Base-by-base conservation (phyloP, 1,140 invertebrate species). In the Magallana ariakensis region DNA sequence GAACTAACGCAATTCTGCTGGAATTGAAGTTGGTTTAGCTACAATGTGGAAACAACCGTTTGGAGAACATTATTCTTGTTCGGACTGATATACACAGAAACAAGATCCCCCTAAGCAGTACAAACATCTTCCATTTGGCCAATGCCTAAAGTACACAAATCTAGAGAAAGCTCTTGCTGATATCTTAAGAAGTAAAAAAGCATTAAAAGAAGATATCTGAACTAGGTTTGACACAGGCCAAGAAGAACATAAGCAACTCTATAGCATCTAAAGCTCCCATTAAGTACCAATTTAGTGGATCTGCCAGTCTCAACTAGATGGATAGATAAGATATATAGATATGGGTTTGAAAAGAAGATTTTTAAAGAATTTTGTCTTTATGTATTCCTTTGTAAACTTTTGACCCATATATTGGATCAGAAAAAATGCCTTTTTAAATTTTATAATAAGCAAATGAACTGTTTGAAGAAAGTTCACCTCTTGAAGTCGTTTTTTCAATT, bases 231-330 rank as follows among this genome's bases (percentile, higher is more conserved):
- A 82, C 86, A 22, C n/a, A 87, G 11, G 26, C 54, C 53, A 84
- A 87, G 75, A 62, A 87, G 22, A 75, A n/a, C 15, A 11, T 83
- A 11, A 87, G 83, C 19, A 70, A 83, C 6, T 22, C 46, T 1
- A 60, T 87, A 19, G 58, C 86, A 5, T 46, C 46, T 19, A 70
- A 87, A 75, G 86, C 86, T 19, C 86, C 86, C 55, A 87, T 83
- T 8, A 46, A 33, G 10, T 19, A 80, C 1, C 57, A 62, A 62
- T 62, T 19, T 66, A 22, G 80, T 82, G 85, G 85, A 26, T 86
- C 85, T 54, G 56, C 4, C 46, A 62, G 80, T 70, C 54, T 84
- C 2, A n/a, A n/a, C 10, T 83, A 56, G n/a, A n/a, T n/a, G n/a
- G n/a, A n/a, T n/a, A n/a, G n/a, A n/a, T n/a, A n/a, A n/a, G n/a